These are phyloP conservation scores for Acleris holmiana DNA, from an alignment of 2,888 invertebrate species.

Conservation along the genomic window DNA sequence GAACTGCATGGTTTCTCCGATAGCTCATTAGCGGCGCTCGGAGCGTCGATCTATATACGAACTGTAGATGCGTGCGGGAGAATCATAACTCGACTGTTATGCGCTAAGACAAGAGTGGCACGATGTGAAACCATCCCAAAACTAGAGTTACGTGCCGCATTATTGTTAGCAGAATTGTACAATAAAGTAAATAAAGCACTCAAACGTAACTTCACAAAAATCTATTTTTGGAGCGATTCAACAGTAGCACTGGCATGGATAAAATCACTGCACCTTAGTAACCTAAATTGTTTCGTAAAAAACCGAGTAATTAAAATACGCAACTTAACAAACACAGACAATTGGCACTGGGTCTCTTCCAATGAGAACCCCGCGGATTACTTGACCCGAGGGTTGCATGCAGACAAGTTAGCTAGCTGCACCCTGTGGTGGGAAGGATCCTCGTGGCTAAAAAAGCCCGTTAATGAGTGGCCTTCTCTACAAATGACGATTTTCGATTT, in stretches of 20 bases:
- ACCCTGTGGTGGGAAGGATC: conserved; percentile 1
- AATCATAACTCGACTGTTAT: not conserved
- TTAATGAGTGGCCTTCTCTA: no score
- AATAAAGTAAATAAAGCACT: no score
- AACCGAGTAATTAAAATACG: not conserved
- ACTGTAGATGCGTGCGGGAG: not conserved
- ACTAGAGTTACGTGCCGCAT: not conserved
- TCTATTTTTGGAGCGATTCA: not conserved
- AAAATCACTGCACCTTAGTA: not conserved
- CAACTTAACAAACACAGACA: no score
- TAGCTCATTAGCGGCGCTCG: not conserved
- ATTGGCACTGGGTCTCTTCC: not conserved
- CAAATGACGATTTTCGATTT: no score
- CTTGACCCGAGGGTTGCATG: not conserved
- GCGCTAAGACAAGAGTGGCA: not conserved
- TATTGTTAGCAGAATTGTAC: not conserved
- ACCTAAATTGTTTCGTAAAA: not conserved
- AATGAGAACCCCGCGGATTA: not conserved
- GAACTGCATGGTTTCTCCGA: not conserved
- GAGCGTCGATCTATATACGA: not conserved
- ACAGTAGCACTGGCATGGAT: not conserved
- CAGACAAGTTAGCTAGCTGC: not conserved
- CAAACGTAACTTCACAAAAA: no score
- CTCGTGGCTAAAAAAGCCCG: not conserved
- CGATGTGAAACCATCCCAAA: not conserved